Evolutionary conservation across 2,113 vertebrate species (phyloP).

Genomic region (Columbina picui): DNA sequence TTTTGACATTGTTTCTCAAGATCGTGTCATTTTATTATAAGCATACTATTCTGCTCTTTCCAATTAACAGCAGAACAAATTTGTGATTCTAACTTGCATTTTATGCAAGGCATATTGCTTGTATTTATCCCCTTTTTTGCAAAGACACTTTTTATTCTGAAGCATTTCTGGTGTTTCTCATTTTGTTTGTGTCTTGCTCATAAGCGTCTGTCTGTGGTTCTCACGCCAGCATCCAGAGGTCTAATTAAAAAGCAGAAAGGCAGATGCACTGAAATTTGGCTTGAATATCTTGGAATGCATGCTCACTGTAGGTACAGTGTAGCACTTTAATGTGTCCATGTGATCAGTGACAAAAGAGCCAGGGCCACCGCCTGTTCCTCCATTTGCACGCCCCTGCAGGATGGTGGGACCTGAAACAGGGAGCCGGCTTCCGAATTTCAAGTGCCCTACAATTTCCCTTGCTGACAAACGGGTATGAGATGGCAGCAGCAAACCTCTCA

Average conservation of each 20-base stretch:
- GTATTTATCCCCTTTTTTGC: neutral
- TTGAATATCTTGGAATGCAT: neutral
- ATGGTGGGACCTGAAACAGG: neutral
- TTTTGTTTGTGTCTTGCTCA: neutral
- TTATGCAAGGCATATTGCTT: neutral
- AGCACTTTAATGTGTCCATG: neutral
- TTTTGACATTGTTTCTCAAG: accelerated
- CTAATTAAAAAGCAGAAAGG: neutral
- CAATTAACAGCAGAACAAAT: neutral
- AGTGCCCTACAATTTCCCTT: neutral
- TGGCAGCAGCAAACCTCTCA: neutral
- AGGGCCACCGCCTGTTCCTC: neutral
- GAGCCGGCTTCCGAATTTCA: neutral
- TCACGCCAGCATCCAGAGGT: neutral
- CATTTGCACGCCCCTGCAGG: accelerated
- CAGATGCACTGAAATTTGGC: neutral
- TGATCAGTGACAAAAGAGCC: neutral
- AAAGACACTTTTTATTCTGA: neutral
- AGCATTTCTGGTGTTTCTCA: neutral
- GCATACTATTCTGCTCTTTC: neutral
- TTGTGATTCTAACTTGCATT: neutral
- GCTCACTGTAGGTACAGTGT: accelerated
- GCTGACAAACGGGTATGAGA: neutral
- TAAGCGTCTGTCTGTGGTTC: neutral
- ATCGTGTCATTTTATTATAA: neutral